These are phyloP conservation scores for Megalonaias nervosa DNA, from an alignment of 1,140 invertebrate genomes.

Conservation along the genomic window DNA sequence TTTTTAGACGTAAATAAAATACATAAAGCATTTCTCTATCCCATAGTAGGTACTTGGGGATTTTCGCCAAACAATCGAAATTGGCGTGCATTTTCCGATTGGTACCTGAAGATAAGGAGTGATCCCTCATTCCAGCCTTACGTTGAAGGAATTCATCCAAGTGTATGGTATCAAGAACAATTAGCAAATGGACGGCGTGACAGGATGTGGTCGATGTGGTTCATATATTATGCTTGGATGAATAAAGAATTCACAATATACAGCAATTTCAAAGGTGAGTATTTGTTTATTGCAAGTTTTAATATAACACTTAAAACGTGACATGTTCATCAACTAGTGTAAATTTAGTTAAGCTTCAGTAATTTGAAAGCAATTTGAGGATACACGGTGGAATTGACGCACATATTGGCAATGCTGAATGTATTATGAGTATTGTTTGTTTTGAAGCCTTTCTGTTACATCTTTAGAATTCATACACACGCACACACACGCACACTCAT, in stretches of 20 bases:
- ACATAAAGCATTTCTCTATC: constrained; percentile 36
- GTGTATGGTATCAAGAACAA: constrained; percentile 34
- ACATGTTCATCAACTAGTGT: too few species aligned
- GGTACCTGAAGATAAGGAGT: constrained; percentile 31
- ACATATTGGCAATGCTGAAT: too few species aligned
- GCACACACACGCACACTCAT: too few species aligned
- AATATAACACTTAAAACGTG: too few species aligned
- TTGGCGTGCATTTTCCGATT: constrained; percentile 48
- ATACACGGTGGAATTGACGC: too few species aligned
- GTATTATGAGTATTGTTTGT: too few species aligned
- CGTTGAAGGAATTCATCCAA: constrained; percentile 41
- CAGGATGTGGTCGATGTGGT: constrained; percentile 58
- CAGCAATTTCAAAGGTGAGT: constrained; percentile 28
- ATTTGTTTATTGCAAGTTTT: too few species aligned
- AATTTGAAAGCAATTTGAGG: too few species aligned
- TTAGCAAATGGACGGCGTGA: constrained; percentile 14
- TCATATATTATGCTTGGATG: constrained; percentile 47
- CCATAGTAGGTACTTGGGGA: constrained; percentile 50
- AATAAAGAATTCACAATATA: constrained; percentile 31
- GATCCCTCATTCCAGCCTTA: constrained; percentile 30
- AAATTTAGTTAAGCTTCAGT: too few species aligned
- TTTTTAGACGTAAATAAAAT: not conserved
- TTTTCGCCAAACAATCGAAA: constrained; percentile 45
- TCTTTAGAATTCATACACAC: too few species aligned
- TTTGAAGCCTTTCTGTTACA: too few species aligned